phyloP scores from a whole-genome alignment of 2,113 vertebrate species.

The Phaetusa simplex region DNA sequence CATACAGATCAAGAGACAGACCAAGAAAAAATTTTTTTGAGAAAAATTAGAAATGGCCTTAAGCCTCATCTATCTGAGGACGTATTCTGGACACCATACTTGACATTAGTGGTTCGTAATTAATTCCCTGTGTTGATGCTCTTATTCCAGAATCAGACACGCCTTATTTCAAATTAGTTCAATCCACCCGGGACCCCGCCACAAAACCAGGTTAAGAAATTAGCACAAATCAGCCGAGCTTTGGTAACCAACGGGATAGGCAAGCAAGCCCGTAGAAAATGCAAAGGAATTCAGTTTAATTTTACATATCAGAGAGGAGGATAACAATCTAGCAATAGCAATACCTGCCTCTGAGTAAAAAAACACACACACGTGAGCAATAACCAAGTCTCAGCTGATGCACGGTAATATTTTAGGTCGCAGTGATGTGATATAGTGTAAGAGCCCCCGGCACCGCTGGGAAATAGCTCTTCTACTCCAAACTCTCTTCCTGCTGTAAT shows the following conservation, averaged over 20 bases:
- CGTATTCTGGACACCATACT: neutral
- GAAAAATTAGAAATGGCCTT: neutral
- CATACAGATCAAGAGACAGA: neutral
- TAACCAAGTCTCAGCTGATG: neutral
- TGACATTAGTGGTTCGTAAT: slow-evolving; percentile 12
- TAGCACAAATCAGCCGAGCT: slow-evolving; percentile 47
- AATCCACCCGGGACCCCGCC: neutral
- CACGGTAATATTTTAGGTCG: neutral
- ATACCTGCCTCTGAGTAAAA: neutral
- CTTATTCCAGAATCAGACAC: slow-evolving; percentile 49
- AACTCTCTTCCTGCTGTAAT: neutral
- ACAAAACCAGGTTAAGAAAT: slow-evolving; percentile 65
- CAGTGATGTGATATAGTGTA: neutral
- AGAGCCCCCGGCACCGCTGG: neutral
- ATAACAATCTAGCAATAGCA: neutral
- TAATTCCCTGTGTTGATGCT: slow-evolving; percentile 63
- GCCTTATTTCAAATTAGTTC: slow-evolving; percentile 37
- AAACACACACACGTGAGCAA: neutral
- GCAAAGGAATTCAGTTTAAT: neutral
- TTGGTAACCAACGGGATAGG: neutral
- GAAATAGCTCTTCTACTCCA: slow-evolving; percentile 6
- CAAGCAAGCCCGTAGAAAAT: neutral
- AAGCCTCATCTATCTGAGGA: slow-evolving; percentile 20
- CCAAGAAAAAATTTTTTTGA: neutral
- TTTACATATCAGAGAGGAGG: neutral